Evolutionary conservation across 2,888 invertebrate species (phyloP), one percentile per base, ranked within the genome.

Genomic region (Lepidochrysops patricia): DNA sequence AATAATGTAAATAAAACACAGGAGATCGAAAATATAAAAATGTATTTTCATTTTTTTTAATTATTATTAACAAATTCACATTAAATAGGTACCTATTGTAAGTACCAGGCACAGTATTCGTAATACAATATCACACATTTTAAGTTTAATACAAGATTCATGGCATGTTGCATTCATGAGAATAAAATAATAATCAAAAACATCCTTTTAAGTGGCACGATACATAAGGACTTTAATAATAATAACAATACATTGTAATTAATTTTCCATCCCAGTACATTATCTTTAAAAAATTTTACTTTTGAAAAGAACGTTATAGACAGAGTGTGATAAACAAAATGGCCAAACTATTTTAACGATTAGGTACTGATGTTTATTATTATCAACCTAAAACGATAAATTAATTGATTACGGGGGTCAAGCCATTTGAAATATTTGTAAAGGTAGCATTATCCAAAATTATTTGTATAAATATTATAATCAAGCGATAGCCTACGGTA

Each of bases 21-120:
- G 62, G 23, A 43, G 63, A 15, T 63, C 63, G 66, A 68, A 74
- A 75, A 75, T 70, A 73, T 74, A 76, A 77, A 73, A 78, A 77
- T 78, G 74, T 76, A 79, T 75, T 82, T 73, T 70, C 71, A 72
- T 76, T 76, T 73, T 70, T n/a, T n/a, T n/a, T n/a, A 72, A 72
- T 73, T 74, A 72, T 70, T 69, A 75, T 74, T 76, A 78, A 76
- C 75, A 79, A 82, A 63, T 66, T 65, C 64, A 61, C 64, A 63
- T 63, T 66, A 63, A 64, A 65, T 60, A 63, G 61, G 61, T 60
- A 4, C 15, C 74, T 71, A 70, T 70, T 67, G 66, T 68, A 69
- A 68, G 68, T 72, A 74, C 70, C 73, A 75, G 73, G 76, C 79
- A 77, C 74, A 74, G 71, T 70, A 73, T 34, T 72, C 71, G 70